phyloP scores from a whole-genome alignment of 2,888 invertebrate species.

The Zaprionus obscuricornis region DNA sequence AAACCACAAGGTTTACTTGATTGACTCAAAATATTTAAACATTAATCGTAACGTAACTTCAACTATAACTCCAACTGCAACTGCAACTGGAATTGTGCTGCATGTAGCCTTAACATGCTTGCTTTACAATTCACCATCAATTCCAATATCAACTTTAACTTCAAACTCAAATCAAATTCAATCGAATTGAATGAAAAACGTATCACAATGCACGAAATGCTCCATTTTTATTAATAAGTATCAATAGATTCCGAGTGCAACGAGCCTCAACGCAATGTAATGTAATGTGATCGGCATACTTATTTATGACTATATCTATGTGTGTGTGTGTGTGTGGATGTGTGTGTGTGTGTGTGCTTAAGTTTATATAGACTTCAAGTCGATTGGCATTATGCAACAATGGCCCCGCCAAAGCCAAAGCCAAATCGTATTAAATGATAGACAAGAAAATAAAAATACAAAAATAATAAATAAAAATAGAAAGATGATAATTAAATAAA shows the following conservation, averaged over 20 bases:
- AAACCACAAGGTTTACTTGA: too few species aligned
- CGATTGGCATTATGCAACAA: conserved; percentile 51
- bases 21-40: too few species aligned
- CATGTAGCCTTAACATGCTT: too few species aligned
- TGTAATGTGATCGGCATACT: conserved; percentile 32
- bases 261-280: conserved; percentile 31
- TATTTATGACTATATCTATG: conserved; percentile 3
- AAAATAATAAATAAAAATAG: neutral
- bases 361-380: conserved; percentile 8
- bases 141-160: too few species aligned
- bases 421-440: conserved; percentile 16
- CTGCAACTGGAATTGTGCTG: too few species aligned
- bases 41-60: too few species aligned
- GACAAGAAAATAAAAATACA: neutral
- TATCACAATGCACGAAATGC: conserved; percentile 38
- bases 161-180: neutral
- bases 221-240: conserved; percentile 22
- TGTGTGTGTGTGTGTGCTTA: too few species aligned
- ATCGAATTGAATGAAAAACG: neutral
- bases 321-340: neutral
- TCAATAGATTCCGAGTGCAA: conserved; percentile 46
- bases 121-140: conserved; percentile 1
- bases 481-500: conserved; percentile 2
- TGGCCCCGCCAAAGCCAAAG: conserved; percentile 47
- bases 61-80: too few species aligned